These are phyloP conservation scores for Edolisoma coerulescens DNA, from an alignment of 2,113 vertebrate species.

Conservation along the genomic window DNA sequence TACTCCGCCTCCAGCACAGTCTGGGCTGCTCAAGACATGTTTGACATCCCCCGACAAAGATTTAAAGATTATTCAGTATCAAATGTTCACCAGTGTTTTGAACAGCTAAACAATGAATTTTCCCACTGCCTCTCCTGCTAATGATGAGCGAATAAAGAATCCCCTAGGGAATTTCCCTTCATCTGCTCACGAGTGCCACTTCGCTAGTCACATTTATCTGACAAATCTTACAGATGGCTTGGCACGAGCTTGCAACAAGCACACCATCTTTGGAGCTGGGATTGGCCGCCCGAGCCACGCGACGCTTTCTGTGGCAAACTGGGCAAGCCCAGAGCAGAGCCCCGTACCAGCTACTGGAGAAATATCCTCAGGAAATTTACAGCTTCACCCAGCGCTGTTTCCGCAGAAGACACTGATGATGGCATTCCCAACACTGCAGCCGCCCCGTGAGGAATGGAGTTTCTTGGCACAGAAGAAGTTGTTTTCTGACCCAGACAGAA, in stretches of 20 bases:
- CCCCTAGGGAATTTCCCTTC: constrained; percentile 64
- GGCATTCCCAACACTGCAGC: not conserved
- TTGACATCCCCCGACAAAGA: not conserved
- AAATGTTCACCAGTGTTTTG: not conserved
- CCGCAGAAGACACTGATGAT: not conserved
- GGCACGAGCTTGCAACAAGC: constrained; percentile 47
- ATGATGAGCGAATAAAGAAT: constrained; percentile 53
- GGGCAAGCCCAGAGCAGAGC: not conserved
- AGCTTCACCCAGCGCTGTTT: not conserved
- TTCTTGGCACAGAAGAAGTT: not conserved
- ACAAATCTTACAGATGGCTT: constrained; percentile 68
- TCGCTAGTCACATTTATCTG: constrained; percentile 66
- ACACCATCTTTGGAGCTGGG: constrained; percentile 57
- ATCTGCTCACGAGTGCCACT: constrained; percentile 65
- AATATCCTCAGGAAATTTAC: not conserved
- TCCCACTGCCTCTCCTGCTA: constrained; percentile 47
- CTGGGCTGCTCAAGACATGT: not conserved
- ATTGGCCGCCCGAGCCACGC: constrained; percentile 5
- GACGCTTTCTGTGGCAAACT: not conserved
- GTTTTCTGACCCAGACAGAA: constrained; percentile 24
- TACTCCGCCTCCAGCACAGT: not conserved
- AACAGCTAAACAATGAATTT: constrained; percentile 47
- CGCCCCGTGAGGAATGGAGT: fast-evolving
- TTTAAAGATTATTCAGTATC: not conserved
- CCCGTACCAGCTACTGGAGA: not conserved